Percentiles rank a stretch among this genome's conserved stretches.
These are phyloP conservation scores for Corapipo altera DNA, from an alignment of 2,113 vertebrate species.

Conservation along the genomic window DNA sequence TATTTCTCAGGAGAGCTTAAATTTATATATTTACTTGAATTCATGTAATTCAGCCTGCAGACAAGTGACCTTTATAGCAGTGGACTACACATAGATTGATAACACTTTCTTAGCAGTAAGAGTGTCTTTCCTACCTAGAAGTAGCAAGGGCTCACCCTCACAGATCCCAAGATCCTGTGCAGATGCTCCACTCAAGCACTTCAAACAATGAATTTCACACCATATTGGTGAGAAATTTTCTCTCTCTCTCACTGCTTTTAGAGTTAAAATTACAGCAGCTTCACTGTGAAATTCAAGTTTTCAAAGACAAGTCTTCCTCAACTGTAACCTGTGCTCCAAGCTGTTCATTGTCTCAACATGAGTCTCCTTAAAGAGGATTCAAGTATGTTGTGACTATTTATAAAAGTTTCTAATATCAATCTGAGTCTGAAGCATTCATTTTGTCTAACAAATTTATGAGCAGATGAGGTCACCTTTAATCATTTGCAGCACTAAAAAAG, in stretches of 20 bases:
- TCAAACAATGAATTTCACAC: neutral
- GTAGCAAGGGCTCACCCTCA: neutral
- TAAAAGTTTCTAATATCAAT: neutral
- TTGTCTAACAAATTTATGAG: neutral
- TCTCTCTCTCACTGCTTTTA: neutral
- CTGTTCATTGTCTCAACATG: neutral
- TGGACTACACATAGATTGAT: neutral
- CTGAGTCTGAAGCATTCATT: neutral
- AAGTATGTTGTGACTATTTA: neutral
- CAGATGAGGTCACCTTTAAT: neutral
- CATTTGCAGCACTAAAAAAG: neutral
- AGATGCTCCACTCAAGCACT: neutral
- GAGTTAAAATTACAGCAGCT: neutral
- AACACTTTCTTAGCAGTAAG: neutral
- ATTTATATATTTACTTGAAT: neutral
- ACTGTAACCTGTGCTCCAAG: neutral
- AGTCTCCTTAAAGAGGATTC: neutral
- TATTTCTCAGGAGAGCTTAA: neutral
- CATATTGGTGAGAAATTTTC: accelerated
- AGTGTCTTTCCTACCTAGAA: neutral
- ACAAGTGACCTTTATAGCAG: neutral
- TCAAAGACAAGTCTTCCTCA: neutral
- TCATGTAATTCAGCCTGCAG: neutral
- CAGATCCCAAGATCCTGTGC: neutral
- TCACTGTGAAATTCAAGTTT: neutral